Evolutionary conservation across 2,113 vertebrate genomes (phyloP).

Genomic region (Brachyhypopomus occidentalis): DNA sequence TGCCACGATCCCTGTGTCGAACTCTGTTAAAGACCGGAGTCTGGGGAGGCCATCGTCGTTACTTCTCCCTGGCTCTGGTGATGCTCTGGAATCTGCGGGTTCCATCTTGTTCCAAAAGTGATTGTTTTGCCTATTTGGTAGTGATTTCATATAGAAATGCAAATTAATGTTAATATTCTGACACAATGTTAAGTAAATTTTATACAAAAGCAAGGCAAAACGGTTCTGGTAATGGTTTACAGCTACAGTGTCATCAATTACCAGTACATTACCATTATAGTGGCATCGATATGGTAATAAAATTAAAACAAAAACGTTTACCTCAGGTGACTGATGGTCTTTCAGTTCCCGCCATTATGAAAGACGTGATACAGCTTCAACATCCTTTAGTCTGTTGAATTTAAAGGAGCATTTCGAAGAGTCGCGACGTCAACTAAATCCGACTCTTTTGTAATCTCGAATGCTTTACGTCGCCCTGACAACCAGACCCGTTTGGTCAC

Average conservation of each 20-base stretch:
- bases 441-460: slow-evolving; percentile 13
- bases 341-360: not conserved
- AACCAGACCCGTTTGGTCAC: slow-evolving; percentile 46
- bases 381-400: not conserved
- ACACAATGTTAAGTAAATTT: too few species aligned
- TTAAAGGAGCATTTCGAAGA: too few species aligned
- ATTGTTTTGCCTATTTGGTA: not conserved
- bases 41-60: not conserved
- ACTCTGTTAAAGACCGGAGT: not conserved
- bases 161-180: too few species aligned
- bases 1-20: not conserved
- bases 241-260: too few species aligned
- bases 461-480: slow-evolving; percentile 54
- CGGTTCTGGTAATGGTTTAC: too few species aligned
- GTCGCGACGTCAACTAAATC: too few species aligned
- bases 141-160: too few species aligned
- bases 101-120: slow-evolving; percentile 33
- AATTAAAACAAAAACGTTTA: not conserved
- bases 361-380: not conserved
- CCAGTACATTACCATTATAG: not conserved
- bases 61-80: slow-evolving; percentile 7
- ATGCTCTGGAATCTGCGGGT: not conserved
- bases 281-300: not conserved
- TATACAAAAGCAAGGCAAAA: too few species aligned
- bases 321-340: not conserved